Evolutionary conservation across 1,140 invertebrate genomes (phyloP).

Genomic region (Drosophila guanche): DNA sequence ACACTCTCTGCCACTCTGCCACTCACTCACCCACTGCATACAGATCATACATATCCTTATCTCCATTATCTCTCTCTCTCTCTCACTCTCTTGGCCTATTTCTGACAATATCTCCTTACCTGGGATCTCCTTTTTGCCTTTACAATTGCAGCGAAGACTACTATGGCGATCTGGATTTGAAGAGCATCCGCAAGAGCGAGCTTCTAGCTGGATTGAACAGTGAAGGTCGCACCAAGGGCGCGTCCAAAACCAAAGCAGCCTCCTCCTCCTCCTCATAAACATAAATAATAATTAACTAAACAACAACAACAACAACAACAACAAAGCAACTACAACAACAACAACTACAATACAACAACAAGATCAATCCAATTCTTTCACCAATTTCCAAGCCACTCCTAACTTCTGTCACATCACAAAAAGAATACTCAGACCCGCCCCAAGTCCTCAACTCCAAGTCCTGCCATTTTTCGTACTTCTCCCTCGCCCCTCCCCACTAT

Average conservation of each 20-base stretch:
- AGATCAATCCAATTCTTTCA: conserved; percentile 67
- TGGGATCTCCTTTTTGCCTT: conserved; percentile 59
- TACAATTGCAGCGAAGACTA: conserved; percentile 94
- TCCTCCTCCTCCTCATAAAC: conserved; percentile 82
- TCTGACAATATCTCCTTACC: conserved; percentile 80
- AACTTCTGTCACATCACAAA: conserved; percentile 60
- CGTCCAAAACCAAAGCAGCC: conserved; percentile 82
- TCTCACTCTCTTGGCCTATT: conserved; percentile 56
- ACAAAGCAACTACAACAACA: conserved; percentile 56
- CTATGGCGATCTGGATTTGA: conserved; percentile 96
- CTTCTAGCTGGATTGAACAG: conserved; percentile 90
- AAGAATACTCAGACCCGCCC: conserved; percentile 55
- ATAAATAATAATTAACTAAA: conserved; percentile 44
- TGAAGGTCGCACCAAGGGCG: conserved; percentile 84
- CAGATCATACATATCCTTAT: conserved; percentile 55
- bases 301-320: conserved; percentile 38
- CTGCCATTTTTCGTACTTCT: conserved; percentile 36
- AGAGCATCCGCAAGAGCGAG: conserved; percentile 96
- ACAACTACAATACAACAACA: conserved; percentile 64
- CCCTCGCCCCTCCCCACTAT: conserved; percentile 15
- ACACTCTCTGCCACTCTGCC: conserved; percentile 19
- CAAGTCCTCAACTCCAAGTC: conserved; percentile 38
- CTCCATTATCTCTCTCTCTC: conserved; percentile 1
- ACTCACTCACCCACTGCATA: conserved; percentile 30
- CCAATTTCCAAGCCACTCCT: conserved; percentile 18